Evolutionary conservation across 2,888 invertebrate genomes (phyloP), one percentile per base, ranked within the genome.

Genomic region (Lasioglossum villosulum): DNA sequence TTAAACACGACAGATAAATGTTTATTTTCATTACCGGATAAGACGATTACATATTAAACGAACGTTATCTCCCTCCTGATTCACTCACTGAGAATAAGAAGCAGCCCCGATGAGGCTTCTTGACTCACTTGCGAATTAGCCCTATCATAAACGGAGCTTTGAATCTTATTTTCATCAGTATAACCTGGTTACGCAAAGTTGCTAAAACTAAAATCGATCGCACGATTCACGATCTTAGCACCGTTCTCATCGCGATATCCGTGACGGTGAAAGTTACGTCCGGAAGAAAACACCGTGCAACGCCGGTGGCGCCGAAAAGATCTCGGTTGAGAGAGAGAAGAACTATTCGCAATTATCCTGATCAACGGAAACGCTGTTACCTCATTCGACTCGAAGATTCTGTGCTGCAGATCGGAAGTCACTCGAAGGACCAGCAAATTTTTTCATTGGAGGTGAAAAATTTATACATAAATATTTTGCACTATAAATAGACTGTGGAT

Each of bases 241-340:
- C 48, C 42, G 30, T 52, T 16, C 63, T n/a, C 23, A 39, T 56
- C 16, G 48, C 48, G 63, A 68, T 39, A 77, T 66, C 66, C 37
- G 73, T 23, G 27, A 42, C 79, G 78, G 89, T 89, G 87, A 89
- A 89, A 89, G 89, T 80, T 75, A 0, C 3, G 68, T 19, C n/a
- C 37, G 79, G 37, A 73, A 71, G 75, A 82, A n/a, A 82, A 63
- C 78, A 70, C 37, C 37, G 37, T 5, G 4, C 37, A 4, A 5
- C 37, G 37, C 30, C 14, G 39, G 66, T 37, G 63, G 45, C 79
- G 76, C n/a, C n/a, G n/a, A n/a, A n/a, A n/a, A n/a, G n/a, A n/a
- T n/a, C n/a, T 73, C 27, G 23, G 45, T 52, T 23, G 71, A 80
- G 63, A 2, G 84, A 68, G 59, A 74, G 16, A 78, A 79, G 27